Conservation (phyloP, 2,797 vertebrate species). For the Cygnus olor region DNA sequence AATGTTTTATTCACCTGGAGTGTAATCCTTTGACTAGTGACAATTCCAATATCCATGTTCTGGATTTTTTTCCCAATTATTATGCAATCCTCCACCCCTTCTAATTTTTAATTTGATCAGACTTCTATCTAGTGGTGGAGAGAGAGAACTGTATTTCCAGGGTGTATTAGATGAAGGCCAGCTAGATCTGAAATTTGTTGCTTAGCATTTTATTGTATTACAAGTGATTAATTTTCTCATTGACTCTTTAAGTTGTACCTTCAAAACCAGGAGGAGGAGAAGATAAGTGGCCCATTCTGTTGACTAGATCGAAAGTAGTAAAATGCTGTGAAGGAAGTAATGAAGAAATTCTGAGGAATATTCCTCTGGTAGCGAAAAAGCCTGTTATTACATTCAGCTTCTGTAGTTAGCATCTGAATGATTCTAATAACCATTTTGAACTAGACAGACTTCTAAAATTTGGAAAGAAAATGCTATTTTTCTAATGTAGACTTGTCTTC, state of each 20-base stretch:
- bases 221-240: neutral
- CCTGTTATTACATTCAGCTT: neutral
- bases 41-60: neutral
- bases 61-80: neutral
- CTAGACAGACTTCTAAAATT: neutral
- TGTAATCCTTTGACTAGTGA: neutral
- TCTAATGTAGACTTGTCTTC: neutral
- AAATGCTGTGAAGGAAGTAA: neutral
- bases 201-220: neutral
- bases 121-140: slow-evolving; percentile 63
- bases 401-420: neutral
- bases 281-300: neutral
- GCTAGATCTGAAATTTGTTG: neutral
- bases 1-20: neutral
- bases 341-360: neutral
- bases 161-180: neutral
- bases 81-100: neutral
- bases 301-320: neutral
- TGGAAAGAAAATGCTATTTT: neutral
- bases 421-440: neutral
- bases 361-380: neutral
- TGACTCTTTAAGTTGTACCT: neutral
- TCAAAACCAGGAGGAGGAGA: neutral
- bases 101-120: slow-evolving; percentile 40
- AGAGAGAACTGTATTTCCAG: slow-evolving; percentile 38